Base-by-base conservation (phyloP, 1,140 invertebrate species). In the Zaprionus davidi region DNA sequence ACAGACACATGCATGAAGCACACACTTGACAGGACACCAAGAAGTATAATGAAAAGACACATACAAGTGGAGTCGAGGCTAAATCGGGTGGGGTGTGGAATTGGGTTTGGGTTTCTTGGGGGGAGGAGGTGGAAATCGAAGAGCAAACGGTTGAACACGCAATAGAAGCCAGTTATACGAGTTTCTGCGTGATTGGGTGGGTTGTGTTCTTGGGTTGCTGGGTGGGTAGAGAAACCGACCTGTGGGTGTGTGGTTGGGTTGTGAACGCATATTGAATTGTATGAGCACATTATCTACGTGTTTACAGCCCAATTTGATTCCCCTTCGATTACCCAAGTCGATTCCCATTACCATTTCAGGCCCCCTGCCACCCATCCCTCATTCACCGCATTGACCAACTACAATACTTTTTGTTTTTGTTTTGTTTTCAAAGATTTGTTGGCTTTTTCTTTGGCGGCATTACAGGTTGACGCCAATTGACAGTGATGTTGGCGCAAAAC, bases 241-340 rank as follows among this genome's bases (percentile, higher is more conserved):
- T 36, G 13, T 62, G 49, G 38, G 38, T 53, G 22, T 22, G 59
- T 13, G 49, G 3, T 34, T 69, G 57, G 26, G 56, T n/a, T 76
- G 71, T 63, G 79, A 78, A 71, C 79, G 82, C 76, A 87, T 72
- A 87, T 78, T 87, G 80, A 90, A 90, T 87, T 76, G 75, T 83
- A 91, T 86, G 81, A 81, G 82, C 82, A 86, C 79, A 91, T 91
- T 91, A 91, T 91, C 90, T 90, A 82, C 80, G 80, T 91, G 90
- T 91, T 91, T 90, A 91, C 90, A 91, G 91, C 90, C 90, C 80
- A 90, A 91, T 91, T 91, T 91, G 79, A 91, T 91, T 79, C 80
- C 85, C 85, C 77, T 71, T 88, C 76, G 85, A 90, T 84, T 81
- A 68, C 78, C 76, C 56, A 67, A 62, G 46, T 67, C 62, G 13